Evolutionary conservation across 2,797 vertebrate species (phyloP), one percentile per base, ranked within the genome.

Genomic region (Sarcophilus harrisii): DNA sequence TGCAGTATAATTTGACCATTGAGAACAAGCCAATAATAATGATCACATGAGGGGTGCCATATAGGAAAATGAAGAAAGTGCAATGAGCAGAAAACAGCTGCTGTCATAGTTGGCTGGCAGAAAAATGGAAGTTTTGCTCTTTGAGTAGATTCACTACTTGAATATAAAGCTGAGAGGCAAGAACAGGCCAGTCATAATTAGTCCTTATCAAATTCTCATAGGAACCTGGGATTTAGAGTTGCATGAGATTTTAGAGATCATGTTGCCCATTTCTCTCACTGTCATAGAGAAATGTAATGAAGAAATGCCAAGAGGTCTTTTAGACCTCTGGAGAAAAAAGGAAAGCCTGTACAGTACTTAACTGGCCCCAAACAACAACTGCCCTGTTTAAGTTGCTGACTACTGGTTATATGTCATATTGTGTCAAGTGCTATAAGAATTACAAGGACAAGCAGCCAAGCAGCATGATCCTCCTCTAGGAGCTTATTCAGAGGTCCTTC

Each of bases 51-150:
- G 24, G 38, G 73, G 10, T 49, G 24, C 45, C 38, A 49, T 87
- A 62, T 27, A 87, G 73, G 21, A 87, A 81, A 49, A 87, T 9
- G 9, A 27, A 27, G 73, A 16, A 87, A 87, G 21, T 87, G 38
- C 38, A 49, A 87, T 87, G n/a, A 87, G 21, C 38, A 87, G 73
- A 87, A 81, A 45, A 87, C 73, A 87, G 73, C 9, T 87, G 24
- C 73, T 49, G 2, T 49, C 73, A 49, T 9, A 62, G 93, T 95
- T 91, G 95, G 95, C 45, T 93, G 49, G 96, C 54, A 93, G 95
- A 49, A 87, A 45, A 49, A 87, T 87, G 11, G 73, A 87, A 87
- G 73, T 38, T 49, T 87, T 45, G 38, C 38, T 87, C 73, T 87
- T 27, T 87, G 73, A 87, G 38, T 73, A 87, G 38, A 87, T 87